phyloP scores from a whole-genome alignment of 2,113 vertebrate species.

The Puffinus mauretanicus region DNA sequence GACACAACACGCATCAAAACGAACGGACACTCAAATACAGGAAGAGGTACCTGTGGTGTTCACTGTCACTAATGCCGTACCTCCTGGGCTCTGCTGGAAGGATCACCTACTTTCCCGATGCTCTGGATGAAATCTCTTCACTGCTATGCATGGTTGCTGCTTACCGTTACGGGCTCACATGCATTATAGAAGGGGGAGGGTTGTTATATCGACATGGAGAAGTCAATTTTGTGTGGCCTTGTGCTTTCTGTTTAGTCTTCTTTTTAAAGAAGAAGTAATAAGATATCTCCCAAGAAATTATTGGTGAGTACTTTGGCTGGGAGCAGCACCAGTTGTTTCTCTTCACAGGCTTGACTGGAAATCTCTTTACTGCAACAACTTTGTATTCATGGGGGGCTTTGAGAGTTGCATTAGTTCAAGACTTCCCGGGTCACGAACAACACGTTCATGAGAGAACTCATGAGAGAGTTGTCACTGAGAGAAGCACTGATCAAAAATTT shows the following conservation, averaged over 20 bases:
- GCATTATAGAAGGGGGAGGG: conserved; percentile 22
- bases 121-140: conserved; percentile 39
- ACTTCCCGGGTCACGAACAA: background rate
- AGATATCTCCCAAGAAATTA: background rate
- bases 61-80: background rate
- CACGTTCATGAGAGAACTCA: background rate
- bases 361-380: background rate
- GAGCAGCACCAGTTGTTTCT: background rate
- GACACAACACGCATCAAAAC: conserved; percentile 24
- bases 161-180: conserved; percentile 28
- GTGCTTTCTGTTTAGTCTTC: conserved; percentile 55
- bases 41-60: conserved; percentile 45
- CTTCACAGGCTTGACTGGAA: conserved; percentile 10
- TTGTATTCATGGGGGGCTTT: background rate
- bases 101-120: background rate
- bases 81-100: conserved; percentile 57
- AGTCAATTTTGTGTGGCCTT: conserved; percentile 45
- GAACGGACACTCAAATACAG: background rate
- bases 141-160: conserved; percentile 56
- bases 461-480: background rate
- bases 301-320: background rate
- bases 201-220: background rate
- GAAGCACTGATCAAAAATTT: background rate
- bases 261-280: conserved; percentile 35
- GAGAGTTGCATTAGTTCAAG: background rate